These are phyloP conservation scores for Prorops nasuta DNA, from an alignment of 1,140 invertebrate genomes.

Conservation along the genomic window DNA sequence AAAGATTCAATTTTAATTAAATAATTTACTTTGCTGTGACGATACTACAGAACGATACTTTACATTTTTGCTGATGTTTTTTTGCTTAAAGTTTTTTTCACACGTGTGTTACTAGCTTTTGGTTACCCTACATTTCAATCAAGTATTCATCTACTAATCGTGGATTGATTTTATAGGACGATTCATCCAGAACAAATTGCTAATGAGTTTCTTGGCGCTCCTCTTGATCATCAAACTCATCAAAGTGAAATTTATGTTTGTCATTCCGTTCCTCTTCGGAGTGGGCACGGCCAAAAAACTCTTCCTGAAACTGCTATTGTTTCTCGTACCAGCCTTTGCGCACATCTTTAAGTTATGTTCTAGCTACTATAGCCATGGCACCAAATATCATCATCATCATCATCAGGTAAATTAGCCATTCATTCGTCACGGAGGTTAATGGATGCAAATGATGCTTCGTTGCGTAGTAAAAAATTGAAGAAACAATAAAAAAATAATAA, in stretches of 20 bases:
- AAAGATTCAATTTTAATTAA: background rate
- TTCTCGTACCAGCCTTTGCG: conserved; percentile 76
- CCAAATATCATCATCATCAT: conserved; percentile 79
- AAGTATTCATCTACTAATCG: too few species aligned
- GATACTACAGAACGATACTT: background rate
- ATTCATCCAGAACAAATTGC: conserved; percentile 71
- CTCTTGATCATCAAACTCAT: conserved; percentile 77
- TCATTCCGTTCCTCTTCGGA: conserved; percentile 72
- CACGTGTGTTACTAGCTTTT: too few species aligned
- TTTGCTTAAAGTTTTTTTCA: background rate
- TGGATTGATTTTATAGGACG: conserved; percentile 60
- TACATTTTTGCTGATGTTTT: background rate
- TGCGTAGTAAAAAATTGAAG: too few species aligned
- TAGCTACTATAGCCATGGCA: conserved; percentile 72
- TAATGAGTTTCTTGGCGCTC: conserved; percentile 71
- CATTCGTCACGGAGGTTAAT: background rate
- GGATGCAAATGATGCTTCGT: too few species aligned
- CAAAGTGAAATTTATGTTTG: conserved; percentile 73
- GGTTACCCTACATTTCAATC: too few species aligned
- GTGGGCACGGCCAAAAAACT: conserved; percentile 79
- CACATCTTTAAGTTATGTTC: conserved; percentile 82
- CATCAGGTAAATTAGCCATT: conserved; percentile 52
- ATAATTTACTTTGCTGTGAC: background rate
- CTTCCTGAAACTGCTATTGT: conserved; percentile 74
- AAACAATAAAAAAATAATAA: too few species aligned